phyloP scores from a whole-genome alignment of 2,888 invertebrate species.

The Scaptomyza parva region DNA sequence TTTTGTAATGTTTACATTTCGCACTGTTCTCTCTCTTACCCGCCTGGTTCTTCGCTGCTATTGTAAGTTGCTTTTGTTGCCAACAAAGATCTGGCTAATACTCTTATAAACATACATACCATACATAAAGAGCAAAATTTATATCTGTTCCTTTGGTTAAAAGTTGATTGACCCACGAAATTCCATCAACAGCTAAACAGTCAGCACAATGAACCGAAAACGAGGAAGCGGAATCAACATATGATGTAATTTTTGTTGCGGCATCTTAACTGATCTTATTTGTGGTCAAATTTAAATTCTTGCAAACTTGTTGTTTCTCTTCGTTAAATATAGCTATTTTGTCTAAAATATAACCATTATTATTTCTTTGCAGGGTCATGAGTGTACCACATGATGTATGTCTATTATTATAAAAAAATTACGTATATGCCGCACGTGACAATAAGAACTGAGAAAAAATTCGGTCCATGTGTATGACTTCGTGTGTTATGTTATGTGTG shows the following conservation, averaged over 20 bases:
- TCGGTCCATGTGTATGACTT: background rate
- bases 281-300: background rate
- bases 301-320: background rate
- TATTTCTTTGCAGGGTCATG: constrained; percentile 27
- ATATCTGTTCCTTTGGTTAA: constrained; percentile 63
- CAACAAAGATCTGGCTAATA: constrained; percentile 73
- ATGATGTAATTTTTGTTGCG: constrained; percentile 69
- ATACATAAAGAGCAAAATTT: constrained; percentile 19
- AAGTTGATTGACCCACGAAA: constrained; percentile 75
- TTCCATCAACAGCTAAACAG: constrained; percentile 25
- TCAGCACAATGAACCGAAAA: constrained; percentile 42
- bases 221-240: constrained; percentile 60
- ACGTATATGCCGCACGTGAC: constrained; percentile 75
- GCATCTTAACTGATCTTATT: constrained; percentile 18
- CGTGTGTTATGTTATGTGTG: constrained; percentile 5
- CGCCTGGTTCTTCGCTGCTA: constrained; percentile 20
- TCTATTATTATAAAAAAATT: constrained; percentile 62
- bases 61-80: constrained; percentile 64
- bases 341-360: constrained; percentile 7
- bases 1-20: constrained; percentile 80
- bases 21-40: constrained; percentile 41
- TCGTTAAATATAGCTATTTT: constrained; percentile 8
- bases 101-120: constrained; percentile 15
- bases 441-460: constrained; percentile 33
- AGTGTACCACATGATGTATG: constrained; percentile 68